Evolutionary conservation across 2,888 invertebrate species (phyloP).

Genomic region (Melanotus villosus): DNA sequence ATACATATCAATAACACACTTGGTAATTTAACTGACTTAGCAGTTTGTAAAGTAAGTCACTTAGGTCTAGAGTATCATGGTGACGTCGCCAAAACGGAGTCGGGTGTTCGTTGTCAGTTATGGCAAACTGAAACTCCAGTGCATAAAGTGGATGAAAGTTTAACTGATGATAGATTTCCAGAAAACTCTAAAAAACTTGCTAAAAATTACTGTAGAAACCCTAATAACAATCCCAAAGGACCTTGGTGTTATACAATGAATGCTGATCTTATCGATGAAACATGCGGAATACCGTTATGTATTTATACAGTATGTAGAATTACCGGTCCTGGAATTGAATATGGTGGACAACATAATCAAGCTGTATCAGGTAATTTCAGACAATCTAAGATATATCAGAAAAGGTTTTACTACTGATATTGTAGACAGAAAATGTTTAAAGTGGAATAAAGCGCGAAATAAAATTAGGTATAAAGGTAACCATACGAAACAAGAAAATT

Average conservation of each 20-base stretch:
- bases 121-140: constrained; percentile 68
- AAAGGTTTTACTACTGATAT: too few species aligned
- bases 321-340: constrained; percentile 72
- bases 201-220: constrained; percentile 73
- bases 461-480: constrained; percentile 55
- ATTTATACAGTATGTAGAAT: constrained; percentile 68
- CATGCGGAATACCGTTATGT: constrained; percentile 70
- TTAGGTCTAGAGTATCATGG: constrained; percentile 71
- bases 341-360: constrained; percentile 66
- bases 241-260: constrained; percentile 74
- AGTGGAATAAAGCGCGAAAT: constrained; percentile 67
- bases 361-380: constrained; percentile 50
- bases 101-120: constrained; percentile 69
- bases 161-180: constrained; percentile 68
- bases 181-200: constrained; percentile 69
- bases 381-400: too few species aligned
- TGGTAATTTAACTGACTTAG: constrained; percentile 66
- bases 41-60: constrained; percentile 70
- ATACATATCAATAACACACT: not conserved
- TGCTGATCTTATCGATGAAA: constrained; percentile 67
- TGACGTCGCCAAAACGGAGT: constrained; percentile 65
- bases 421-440: constrained; percentile 64
- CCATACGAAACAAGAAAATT: constrained; percentile 59
- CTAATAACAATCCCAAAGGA: constrained; percentile 67
- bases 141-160: constrained; percentile 63